phyloP scores from a whole-genome alignment of 1,140 invertebrate species.

The Cydia strobilella region DNA sequence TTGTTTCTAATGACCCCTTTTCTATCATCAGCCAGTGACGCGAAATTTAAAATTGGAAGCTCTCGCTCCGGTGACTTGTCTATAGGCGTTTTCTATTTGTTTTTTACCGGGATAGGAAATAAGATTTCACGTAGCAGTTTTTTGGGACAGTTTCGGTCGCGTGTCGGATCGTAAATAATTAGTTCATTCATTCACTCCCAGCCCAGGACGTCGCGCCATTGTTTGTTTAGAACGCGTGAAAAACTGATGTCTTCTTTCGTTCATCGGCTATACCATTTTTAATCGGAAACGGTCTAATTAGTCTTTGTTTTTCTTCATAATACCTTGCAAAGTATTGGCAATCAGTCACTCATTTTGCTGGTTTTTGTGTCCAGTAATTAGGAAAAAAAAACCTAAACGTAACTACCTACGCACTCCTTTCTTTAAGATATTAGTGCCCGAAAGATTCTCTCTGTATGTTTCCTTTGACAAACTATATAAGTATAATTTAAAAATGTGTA shows the following conservation, averaged over 20 bases:
- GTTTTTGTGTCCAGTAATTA: no score
- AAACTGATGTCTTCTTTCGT: constrained; percentile 57
- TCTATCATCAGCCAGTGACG: neutral
- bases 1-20: neutral
- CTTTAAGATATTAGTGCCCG: no score
- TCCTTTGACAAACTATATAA: no score
- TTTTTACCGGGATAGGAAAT: constrained; percentile 67
- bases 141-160: constrained; percentile 57
- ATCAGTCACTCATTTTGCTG: no score
- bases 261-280: constrained; percentile 35
- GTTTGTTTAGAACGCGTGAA: constrained; percentile 60
- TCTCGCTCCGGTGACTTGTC: neutral
- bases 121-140: constrained; percentile 70
- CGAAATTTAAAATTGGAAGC: constrained; percentile 2
- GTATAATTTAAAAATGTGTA: no score
- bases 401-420: no score
- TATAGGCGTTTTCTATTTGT: constrained; percentile 48
- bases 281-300: constrained; percentile 30
- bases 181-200: constrained; percentile 65
- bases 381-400: no score
- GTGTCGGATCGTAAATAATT: constrained; percentile 76
- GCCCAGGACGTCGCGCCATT: constrained; percentile 55
- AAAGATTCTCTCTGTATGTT: no score
- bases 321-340: constrained; percentile 9
- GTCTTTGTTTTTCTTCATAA: constrained; percentile 24